phyloP scores from a whole-genome alignment of 2,888 invertebrate species.

The Ptilodon capucinus region DNA sequence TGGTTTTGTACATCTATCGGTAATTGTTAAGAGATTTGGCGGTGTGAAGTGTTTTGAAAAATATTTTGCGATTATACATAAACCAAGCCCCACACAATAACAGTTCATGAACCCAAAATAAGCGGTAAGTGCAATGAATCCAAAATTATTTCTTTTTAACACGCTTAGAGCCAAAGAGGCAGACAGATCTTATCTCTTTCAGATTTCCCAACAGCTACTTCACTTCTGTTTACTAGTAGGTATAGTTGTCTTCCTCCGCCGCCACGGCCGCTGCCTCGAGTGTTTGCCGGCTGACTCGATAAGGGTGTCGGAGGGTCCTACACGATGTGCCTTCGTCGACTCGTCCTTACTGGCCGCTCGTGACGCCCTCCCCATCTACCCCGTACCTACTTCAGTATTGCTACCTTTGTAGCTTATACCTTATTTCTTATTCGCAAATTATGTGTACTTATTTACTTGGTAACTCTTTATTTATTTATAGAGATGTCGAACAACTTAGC shows the following conservation, averaged over 20 bases:
- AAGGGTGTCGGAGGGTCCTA: background rate
- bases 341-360: background rate
- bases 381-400: background rate
- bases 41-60: background rate
- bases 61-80: background rate
- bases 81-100: no score
- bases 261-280: background rate
- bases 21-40: background rate
- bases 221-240: background rate
- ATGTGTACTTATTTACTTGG: no score
- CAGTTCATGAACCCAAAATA: no score
- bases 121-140: no score
- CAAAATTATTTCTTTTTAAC: no score
- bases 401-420: no score
- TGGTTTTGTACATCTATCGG: background rate
- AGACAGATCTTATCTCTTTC: background rate
- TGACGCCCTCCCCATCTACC: background rate
- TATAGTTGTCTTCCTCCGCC: background rate
- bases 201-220: background rate
- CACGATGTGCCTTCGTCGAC: background rate
- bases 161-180: background rate
- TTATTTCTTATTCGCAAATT: no score
- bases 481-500: no score
- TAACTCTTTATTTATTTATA: no score
- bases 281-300: background rate